Evolutionary conservation across 1,140 invertebrate species (phyloP).

Genomic region (Drepana arcuata): DNA sequence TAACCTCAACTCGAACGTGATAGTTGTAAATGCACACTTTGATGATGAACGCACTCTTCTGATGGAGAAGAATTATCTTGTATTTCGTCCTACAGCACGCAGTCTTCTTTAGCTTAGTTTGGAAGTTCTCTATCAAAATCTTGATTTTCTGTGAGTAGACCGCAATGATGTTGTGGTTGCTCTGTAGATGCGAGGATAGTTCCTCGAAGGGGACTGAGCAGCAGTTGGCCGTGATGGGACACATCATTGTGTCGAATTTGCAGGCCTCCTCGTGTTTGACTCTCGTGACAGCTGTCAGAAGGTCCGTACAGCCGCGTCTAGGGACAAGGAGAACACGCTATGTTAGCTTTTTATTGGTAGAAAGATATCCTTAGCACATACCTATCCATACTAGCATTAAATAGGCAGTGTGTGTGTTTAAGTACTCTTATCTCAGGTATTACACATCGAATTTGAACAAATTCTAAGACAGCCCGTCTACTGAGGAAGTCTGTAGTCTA

Average conservation of each 20-base stretch:
- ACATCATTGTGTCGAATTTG: conserved; percentile 58
- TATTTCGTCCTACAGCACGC: conserved; percentile 61
- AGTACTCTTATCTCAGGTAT: too few relatives aligned
- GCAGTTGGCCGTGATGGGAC: conserved; percentile 56
- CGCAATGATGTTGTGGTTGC: conserved; percentile 54
- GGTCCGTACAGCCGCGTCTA: neutral
- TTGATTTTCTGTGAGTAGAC: conserved; percentile 64
- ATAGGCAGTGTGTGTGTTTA: too few relatives aligned
- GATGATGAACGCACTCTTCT: conserved; percentile 63
- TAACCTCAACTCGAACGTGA: conserved; percentile 57
- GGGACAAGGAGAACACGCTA: too few relatives aligned
- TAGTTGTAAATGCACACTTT: conserved; percentile 67
- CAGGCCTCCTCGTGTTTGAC: conserved; percentile 59
- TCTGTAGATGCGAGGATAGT: conserved; percentile 48
- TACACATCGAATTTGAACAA: too few relatives aligned
- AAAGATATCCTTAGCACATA: too few relatives aligned
- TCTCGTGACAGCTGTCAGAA: conserved; percentile 19
- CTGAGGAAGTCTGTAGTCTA: too few relatives aligned
- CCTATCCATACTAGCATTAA: too few relatives aligned
- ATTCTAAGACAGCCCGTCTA: too few relatives aligned
- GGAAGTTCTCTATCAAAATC: conserved; percentile 66
- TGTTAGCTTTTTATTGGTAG: too few relatives aligned
- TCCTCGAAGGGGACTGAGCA: conserved; percentile 54
- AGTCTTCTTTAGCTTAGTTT: conserved; percentile 58
- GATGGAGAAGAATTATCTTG: conserved; percentile 53